Evolutionary conservation across 2,888 invertebrate species (phyloP).

Genomic region (Synergus gifuensis): DNA sequence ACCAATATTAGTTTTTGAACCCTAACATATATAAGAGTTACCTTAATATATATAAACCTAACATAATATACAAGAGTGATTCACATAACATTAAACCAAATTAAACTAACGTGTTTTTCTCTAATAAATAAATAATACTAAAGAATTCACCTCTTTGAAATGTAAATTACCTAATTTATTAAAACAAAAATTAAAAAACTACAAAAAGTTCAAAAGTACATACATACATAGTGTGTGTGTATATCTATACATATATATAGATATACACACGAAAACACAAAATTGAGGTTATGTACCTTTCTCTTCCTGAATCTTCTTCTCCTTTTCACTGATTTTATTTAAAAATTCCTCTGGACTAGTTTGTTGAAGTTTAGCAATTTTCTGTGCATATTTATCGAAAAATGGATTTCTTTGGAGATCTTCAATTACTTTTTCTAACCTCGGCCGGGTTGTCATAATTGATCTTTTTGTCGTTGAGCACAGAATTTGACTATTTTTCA

Average conservation of each 20-base stretch:
- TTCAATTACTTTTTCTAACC: conserved; percentile 79
- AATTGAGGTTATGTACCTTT: conserved; percentile 68
- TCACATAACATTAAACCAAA: background rate
- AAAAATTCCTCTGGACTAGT: conserved; percentile 88
- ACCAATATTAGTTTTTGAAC: background rate
- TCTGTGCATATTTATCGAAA: conserved; percentile 88
- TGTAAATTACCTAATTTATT: background rate
- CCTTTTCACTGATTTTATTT: conserved; percentile 81
- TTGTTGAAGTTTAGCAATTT: conserved; percentile 86
- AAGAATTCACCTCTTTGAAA: background rate
- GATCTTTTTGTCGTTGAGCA: conserved; percentile 54
- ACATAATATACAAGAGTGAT: background rate
- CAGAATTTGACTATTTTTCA: conserved; percentile 43
- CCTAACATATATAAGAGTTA: too few relatives aligned
- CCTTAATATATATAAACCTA: background rate
- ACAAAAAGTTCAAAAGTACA: background rate
- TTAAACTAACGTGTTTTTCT: background rate
- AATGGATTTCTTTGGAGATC: conserved; percentile 85
- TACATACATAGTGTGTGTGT: too few relatives aligned
- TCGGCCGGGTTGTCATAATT: conserved; percentile 76
- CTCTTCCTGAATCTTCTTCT: conserved; percentile 69
- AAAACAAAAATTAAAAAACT: background rate
- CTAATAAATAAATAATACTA: background rate
- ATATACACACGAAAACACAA: too few relatives aligned
- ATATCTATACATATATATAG: too few relatives aligned